Evolutionary conservation across 2,113 vertebrate species (phyloP).

Genomic region (Ictalurus furcatus): DNA sequence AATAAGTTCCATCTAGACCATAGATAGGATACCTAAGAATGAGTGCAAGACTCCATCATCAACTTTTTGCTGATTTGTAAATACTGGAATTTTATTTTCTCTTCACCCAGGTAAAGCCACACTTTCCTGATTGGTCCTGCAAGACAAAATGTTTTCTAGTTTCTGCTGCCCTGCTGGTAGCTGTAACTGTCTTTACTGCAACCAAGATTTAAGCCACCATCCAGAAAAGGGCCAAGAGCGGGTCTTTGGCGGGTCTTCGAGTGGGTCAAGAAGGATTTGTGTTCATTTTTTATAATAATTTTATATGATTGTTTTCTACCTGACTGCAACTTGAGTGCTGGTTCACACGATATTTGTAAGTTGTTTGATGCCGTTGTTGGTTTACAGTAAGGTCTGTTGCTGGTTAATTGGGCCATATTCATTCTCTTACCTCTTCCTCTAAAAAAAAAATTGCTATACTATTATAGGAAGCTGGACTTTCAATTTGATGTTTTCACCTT

Average conservation of each 20-base stretch:
- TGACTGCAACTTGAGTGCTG: slow-evolving; percentile 58
- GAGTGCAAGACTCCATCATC: neutral
- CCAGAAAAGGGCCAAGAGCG: slow-evolving; percentile 48
- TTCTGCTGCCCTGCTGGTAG: slow-evolving; percentile 62
- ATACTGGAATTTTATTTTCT: neutral
- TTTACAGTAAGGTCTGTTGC: slow-evolving; percentile 71
- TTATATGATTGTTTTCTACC: slow-evolving; percentile 60
- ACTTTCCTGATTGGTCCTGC: slow-evolving; percentile 49
- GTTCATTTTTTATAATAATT: slow-evolving; percentile 30
- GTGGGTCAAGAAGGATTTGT: slow-evolving; percentile 40
- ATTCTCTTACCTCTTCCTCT: slow-evolving; percentile 54
- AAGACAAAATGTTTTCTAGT: slow-evolving; percentile 62
- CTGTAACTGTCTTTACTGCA: slow-evolving; percentile 57
- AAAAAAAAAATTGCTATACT: slow-evolving; percentile 53
- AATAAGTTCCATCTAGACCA: neutral
- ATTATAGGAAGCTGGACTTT: slow-evolving; percentile 74
- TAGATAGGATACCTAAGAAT: neutral
- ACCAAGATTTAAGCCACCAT: slow-evolving; percentile 46
- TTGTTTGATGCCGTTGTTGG: slow-evolving; percentile 64
- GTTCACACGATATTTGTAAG: slow-evolving; percentile 56
- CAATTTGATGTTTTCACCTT: slow-evolving; percentile 51
- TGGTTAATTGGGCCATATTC: slow-evolving; percentile 60
- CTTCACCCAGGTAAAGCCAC: slow-evolving; percentile 59
- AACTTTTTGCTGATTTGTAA: neutral
- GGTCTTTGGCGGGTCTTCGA: slow-evolving; percentile 53